These are phyloP conservation scores for Marasmarcha lunaedactyla DNA, from an alignment of 2,888 invertebrate genomes.

Conservation along the genomic window DNA sequence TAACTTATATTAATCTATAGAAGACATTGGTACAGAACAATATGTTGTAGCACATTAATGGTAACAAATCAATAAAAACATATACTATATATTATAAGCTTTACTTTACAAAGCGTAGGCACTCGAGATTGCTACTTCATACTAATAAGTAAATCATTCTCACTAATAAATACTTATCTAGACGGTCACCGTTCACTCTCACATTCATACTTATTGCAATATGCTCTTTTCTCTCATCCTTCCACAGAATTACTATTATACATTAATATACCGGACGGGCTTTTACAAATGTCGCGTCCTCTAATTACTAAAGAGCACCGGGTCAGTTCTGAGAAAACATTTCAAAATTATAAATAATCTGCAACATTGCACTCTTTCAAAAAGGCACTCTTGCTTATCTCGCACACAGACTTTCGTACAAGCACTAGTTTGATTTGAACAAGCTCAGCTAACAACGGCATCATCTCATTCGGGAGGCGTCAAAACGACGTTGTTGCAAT, in stretches of 20 bases:
- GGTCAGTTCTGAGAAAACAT: conserved; percentile 59
- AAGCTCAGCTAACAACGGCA: conserved; percentile 37
- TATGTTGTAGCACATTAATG: conserved; percentile 59
- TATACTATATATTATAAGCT: conserved; percentile 52
- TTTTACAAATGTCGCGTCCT: conserved; percentile 56
- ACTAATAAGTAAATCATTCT: conserved; percentile 55
- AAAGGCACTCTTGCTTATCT: conserved; percentile 38
- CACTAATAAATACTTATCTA: conserved; percentile 60
- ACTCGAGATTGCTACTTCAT: conserved; percentile 70
- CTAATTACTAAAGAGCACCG: conserved; percentile 55
- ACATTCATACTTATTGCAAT: conserved; percentile 20
- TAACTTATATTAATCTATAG: conserved; percentile 58
- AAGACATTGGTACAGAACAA: conserved; percentile 65
- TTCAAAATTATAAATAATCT: conserved; percentile 30
- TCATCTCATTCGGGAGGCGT: conserved; percentile 28
- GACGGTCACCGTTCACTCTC: conserved; percentile 26
- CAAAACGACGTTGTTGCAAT: conserved; percentile 37
- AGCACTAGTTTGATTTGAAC: conserved; percentile 23
- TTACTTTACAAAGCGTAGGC: conserved; percentile 70
- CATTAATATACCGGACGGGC: conserved; percentile 50
- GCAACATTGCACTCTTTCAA: conserved; percentile 28
- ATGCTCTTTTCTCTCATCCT: conserved; percentile 26
- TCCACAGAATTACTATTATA: conserved; percentile 25
- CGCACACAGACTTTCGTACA: conserved; percentile 48
- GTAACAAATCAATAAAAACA: conserved; percentile 68